Evolutionary conservation across 1,140 invertebrate species (phyloP), one percentile per base, ranked within the genome.

Genomic region (Eciton burchellii): DNA sequence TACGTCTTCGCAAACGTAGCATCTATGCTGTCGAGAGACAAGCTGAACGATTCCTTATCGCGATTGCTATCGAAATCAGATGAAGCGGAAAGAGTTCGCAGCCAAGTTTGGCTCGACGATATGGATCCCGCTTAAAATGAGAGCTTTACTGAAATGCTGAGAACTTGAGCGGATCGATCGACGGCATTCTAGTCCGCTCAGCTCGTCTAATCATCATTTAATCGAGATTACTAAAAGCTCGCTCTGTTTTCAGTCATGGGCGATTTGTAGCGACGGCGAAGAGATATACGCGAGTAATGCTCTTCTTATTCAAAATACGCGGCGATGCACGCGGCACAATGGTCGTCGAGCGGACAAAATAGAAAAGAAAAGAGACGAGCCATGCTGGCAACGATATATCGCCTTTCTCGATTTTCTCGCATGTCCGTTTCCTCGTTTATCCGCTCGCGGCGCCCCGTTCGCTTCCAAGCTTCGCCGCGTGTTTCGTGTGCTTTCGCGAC

Each of bases 251-350:
- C 8, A 12, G 35, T 16, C 19, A 9, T 0, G 6, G 43, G 12
- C 41, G 14, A 3, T 54, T 66, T 66, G 12, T 54, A n/a, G 4
- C 19, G 45, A 16, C 14, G 12, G 12, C 16, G 5, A 26, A 35
- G 47, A 19, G 12, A 45, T 12, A 16, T n/a, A 52, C 19, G 24
- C 63, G 45, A 66, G 43, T 66, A 41, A 35, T 35, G 35, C 43
- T 68, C 12, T 79, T 79, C 63, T 79, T 79, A 79, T 79, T 49
- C 49, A 29, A 79, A 79, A 79, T 79, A 79, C 63, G 63, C 49
- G 74, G 63, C 35, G 74, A 68, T 79, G 56, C 56, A 35, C 35
- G 35, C 35, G 35, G 35, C 35, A 35, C 35, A 6, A 35, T 35
- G 35, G 6, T 35, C 35, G 35, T 35, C 35, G 35, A 35, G 35